phyloP scores from a whole-genome alignment of 1,140 invertebrate genomes.

The Drosophila nikananu region DNA sequence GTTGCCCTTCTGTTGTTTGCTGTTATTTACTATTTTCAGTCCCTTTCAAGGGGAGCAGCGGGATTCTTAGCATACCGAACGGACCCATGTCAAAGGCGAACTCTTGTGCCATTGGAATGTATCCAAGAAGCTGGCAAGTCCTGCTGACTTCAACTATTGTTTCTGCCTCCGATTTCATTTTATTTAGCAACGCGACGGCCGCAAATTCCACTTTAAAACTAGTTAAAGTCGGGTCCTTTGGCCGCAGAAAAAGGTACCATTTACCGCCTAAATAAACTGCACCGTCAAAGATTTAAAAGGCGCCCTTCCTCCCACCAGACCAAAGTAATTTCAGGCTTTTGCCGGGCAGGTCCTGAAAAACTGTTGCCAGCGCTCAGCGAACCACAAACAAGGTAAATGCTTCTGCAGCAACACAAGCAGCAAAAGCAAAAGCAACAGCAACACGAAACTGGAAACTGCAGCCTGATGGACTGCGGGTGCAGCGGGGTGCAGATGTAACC shows the following conservation, averaged over 20 bases:
- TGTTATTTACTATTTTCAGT: slow-evolving; percentile 78
- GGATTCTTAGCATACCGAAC: slow-evolving; percentile 24
- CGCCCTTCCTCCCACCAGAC: slow-evolving; percentile 32
- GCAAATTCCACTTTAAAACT: slow-evolving; percentile 54
- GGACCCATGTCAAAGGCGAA: slow-evolving; percentile 49
- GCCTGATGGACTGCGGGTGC: slow-evolving; percentile 5
- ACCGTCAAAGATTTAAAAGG: slow-evolving; percentile 59
- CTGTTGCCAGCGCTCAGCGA: slow-evolving; percentile 68
- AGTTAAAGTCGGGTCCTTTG: slow-evolving; percentile 14
- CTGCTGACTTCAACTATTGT: slow-evolving; percentile 7
- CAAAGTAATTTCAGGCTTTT: slow-evolving; percentile 68
- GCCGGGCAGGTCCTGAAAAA: slow-evolving; percentile 61
- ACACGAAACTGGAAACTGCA: slow-evolving; percentile 45
- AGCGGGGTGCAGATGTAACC: slow-evolving; percentile 48
- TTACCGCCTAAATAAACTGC: slow-evolving; percentile 68
- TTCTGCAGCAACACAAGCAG: slow-evolving; percentile 72
- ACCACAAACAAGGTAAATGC: slow-evolving; percentile 82
- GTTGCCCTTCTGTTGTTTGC: slow-evolving; percentile 57
- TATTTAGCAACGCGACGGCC: slow-evolving; percentile 1
- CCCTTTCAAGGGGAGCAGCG: slow-evolving; percentile 41
- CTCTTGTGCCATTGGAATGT: slow-evolving; percentile 25
- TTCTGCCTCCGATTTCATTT: slow-evolving; percentile 21
- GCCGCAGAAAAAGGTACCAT: slow-evolving; percentile 33
- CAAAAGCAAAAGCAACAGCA: slow-evolving; percentile 17
- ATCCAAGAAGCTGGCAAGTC: slow-evolving; percentile 8